Percentiles rank a stretch among this genome's conserved stretches.
Conservation (phyloP, 1,140 invertebrate species). For the Coboldia fuscipes region DNA sequence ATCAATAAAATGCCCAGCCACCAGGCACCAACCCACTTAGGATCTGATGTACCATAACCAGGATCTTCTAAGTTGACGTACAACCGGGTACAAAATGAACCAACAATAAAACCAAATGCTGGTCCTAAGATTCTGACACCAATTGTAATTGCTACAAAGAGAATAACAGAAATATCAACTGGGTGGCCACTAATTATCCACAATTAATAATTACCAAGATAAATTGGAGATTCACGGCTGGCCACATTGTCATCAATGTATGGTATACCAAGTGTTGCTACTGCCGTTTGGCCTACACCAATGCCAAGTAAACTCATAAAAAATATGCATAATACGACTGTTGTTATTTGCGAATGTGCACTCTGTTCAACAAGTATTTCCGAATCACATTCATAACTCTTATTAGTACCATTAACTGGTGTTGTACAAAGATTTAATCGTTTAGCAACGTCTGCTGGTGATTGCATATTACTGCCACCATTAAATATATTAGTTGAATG, state of each 20-base stretch:
- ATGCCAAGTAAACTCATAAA: constrained; percentile 70
- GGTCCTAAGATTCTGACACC: constrained; percentile 79
- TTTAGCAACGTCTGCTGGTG: background rate
- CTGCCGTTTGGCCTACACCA: constrained; percentile 81
- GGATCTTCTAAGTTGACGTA: constrained; percentile 64
- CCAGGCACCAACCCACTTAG: constrained; percentile 81
- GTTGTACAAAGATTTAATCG: no score
- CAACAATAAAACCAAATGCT: constrained; percentile 72
- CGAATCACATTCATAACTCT: constrained; percentile 28
- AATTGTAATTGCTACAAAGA: constrained; percentile 63
- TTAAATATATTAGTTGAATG: constrained; percentile 1
- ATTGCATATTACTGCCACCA: background rate
- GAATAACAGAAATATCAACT: constrained; percentile 1
- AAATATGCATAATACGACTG: constrained; percentile 62
- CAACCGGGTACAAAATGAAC: constrained; percentile 71
- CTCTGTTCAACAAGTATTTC: constrained; percentile 32
- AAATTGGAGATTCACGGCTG: constrained; percentile 76
- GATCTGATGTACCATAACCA: constrained; percentile 59
- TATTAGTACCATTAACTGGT: no score
- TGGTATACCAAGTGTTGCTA: constrained; percentile 82
- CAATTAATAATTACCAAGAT: constrained; percentile 49
- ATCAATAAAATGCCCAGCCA: constrained; percentile 72
- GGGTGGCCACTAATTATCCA: background rate
- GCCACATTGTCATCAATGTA: constrained; percentile 89
- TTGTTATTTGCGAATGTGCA: constrained; percentile 51